Evolutionary conservation across 2,888 invertebrate genomes (phyloP).

Genomic region (Clepsis dumicolana): DNA sequence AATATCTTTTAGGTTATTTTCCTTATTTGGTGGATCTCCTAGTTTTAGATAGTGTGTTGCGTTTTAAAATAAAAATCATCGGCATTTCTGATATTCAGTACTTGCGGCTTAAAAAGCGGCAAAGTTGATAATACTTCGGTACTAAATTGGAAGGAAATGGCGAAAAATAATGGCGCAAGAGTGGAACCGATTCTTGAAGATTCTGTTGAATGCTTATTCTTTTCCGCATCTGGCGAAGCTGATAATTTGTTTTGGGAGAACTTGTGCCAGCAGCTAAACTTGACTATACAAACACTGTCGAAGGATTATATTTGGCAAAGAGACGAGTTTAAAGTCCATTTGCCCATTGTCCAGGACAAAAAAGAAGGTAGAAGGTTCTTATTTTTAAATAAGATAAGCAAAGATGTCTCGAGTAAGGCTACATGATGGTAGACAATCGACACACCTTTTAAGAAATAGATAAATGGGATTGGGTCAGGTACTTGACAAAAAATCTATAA

Average conservation of each 20-base stretch:
- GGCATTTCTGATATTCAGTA: too few relatives aligned
- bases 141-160: not conserved
- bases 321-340: conserved; percentile 68
- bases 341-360: conserved; percentile 54
- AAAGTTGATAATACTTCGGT: not conserved
- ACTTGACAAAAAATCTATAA: too few relatives aligned
- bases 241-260: conserved; percentile 66
- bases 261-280: conserved; percentile 63
- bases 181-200: conserved; percentile 86
- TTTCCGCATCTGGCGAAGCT: conserved; percentile 82
- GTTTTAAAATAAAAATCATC: not conserved
- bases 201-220: conserved; percentile 91
- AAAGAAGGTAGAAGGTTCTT: conserved; percentile 54
- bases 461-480: too few relatives aligned
- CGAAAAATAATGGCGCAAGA: not conserved
- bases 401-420: not conserved
- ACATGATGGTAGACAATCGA: not conserved
- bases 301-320: conserved; percentile 74
- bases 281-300: conserved; percentile 79
- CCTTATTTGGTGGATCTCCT: not conserved
- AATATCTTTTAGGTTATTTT: not conserved
- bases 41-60: too few relatives aligned
- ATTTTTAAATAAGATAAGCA: not conserved
- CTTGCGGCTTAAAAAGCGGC: not conserved
- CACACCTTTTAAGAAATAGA: too few relatives aligned